Base-by-base conservation (phyloP, 1,140 invertebrate genomes). In the Phymorhynchus buccinoides region DNA sequence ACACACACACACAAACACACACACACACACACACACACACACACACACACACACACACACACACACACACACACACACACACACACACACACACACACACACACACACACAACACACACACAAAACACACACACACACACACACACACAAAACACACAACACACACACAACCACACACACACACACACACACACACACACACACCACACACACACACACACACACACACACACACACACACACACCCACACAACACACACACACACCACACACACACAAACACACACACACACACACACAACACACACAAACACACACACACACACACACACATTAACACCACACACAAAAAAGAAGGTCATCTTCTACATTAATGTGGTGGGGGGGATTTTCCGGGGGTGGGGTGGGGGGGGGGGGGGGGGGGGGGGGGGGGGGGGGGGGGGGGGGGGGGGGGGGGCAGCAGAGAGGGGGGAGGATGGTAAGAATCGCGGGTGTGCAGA, bases 171-270 rank as follows among this genome's bases (percentile, higher is more conserved):
- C 22, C 56, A 62, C 56, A 62, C 56, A 62, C 48, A 52, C 48
- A 62, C 56, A 62, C 56, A 62, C 56, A 62, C 56, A 62, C 56
- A 62, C 56, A 62, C 56, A 62, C 56, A 62, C 56, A 62, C 56
- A 62, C 56, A 62, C 56, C 56, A 62, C 56, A 62, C 56, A 62
- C 56, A 62, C 56, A 62, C 56, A 62, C 56, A 62, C 56, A 62
- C 56, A 22, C 56, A 18, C 56, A 22, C 56, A 22, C 56, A 22
- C 56, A 62, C 56, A 22, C 22, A 22, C 56, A 12, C 22, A 12
- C 22, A 62, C 22, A 18, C 56, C 22, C 56, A 12, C 56, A 18
- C 56, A 62, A 62, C 56, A 12, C 56, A 62, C 12, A n/a, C 44
- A 9, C 44, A 9, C 44, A 9, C 44, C 18, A 6, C 44, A 48